Conservation (phyloP, 2,888 invertebrate genomes). For the Phymatocera aterrima region DNA sequence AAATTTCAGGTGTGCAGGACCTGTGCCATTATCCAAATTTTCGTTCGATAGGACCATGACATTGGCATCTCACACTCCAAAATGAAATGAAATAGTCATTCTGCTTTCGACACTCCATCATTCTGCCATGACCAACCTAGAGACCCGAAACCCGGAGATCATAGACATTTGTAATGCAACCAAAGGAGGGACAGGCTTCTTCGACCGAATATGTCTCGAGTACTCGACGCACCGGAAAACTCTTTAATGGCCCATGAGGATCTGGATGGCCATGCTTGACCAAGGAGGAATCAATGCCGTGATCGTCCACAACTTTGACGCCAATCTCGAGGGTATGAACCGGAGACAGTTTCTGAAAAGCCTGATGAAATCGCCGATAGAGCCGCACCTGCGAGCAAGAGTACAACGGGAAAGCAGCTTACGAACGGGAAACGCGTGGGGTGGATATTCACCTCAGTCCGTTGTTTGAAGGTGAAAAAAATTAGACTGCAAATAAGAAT, state of each 20-base stretch:
- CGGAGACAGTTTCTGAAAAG: constrained; percentile 32
- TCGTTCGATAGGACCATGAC: constrained; percentile 60
- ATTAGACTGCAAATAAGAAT: too few relatives aligned
- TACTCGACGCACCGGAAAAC: constrained; percentile 49
- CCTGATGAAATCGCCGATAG: neutral
- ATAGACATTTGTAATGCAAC: constrained; percentile 50
- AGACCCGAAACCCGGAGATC: neutral
- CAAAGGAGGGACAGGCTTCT: constrained; percentile 51
- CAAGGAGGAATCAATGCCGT: constrained; percentile 49
- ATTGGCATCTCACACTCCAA: constrained; percentile 59
- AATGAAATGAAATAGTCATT: constrained; percentile 48
- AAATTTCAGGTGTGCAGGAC: constrained; percentile 52
- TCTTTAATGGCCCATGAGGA: constrained; percentile 50
- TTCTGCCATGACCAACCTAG: neutral
- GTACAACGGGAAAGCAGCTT: too few relatives aligned
- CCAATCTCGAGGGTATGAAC: neutral
- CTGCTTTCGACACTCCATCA: constrained; percentile 48
- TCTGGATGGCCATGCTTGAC: constrained; percentile 53
- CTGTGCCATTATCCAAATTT: constrained; percentile 50
- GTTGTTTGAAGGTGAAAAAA: too few relatives aligned
- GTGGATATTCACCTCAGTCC: too few relatives aligned
- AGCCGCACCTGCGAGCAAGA: neutral
- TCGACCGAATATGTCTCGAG: constrained; percentile 51
- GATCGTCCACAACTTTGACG: constrained; percentile 1
- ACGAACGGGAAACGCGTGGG: too few relatives aligned